phyloP scores from a whole-genome alignment of 1,140 invertebrate species.

The Ylistrum balloti region DNA sequence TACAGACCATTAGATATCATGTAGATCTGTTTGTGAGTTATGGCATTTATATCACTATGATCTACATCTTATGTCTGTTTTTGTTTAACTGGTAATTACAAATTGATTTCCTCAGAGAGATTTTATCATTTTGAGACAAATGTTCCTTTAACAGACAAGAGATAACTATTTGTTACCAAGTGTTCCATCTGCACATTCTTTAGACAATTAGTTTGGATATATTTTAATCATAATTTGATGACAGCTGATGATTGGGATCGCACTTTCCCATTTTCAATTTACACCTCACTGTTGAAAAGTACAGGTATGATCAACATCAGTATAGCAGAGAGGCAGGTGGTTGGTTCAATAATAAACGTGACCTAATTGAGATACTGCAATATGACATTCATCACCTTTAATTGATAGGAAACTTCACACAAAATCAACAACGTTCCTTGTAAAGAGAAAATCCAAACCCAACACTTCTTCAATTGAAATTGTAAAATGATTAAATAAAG shows the following conservation, averaged over 20 bases:
- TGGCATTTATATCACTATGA: too few relatives aligned
- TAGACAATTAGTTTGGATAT: conserved; percentile 21
- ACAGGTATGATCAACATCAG: background rate
- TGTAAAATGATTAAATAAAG: background rate
- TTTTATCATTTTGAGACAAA: background rate
- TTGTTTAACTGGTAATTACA: background rate
- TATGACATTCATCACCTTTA: conserved; percentile 10
- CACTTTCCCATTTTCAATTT: conserved; percentile 17
- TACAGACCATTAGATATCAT: too few relatives aligned
- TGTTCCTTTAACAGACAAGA: background rate
- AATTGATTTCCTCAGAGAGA: background rate
- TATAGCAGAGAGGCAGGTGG: background rate
- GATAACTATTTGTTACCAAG: background rate
- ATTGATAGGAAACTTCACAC: background rate
- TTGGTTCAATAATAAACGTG: background rate
- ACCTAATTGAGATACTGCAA: conserved; percentile 1
- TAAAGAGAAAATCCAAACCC: background rate
- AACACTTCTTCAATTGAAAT: background rate
- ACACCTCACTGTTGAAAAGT: background rate
- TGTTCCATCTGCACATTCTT: background rate
- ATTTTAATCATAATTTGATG: conserved; percentile 15
- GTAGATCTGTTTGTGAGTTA: too few relatives aligned
- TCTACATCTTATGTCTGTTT: background rate
- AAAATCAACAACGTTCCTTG: background rate
- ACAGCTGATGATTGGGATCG: background rate